Conservation (phyloP, 2,888 invertebrate species). For the Polymixis lichenea region DNA sequence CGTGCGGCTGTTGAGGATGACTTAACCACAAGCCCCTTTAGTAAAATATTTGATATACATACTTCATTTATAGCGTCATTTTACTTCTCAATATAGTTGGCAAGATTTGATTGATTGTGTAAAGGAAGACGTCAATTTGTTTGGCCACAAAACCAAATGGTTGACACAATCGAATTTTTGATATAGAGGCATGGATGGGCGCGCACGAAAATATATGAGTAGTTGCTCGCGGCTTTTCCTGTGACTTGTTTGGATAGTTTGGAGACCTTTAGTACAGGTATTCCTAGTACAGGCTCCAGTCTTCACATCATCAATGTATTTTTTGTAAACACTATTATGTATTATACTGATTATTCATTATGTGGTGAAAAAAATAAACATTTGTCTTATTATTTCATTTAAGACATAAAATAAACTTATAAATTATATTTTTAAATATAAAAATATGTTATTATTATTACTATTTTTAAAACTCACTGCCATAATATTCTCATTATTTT, state of each 20-base stretch:
- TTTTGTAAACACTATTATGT: no score
- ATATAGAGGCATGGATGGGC: constrained; percentile 40
- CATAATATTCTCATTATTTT: constrained; percentile 24
- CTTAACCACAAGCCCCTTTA: neutral
- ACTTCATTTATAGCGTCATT: neutral
- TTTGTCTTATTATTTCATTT: no score
- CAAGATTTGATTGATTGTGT: constrained; percentile 62
- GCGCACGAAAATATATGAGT: constrained; percentile 23
- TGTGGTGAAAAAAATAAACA: no score
- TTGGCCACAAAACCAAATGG: constrained; percentile 61
- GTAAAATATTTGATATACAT: neutral
- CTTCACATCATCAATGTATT: no score
- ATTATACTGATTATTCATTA: no score
- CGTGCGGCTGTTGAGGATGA: no score
- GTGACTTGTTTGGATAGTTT: no score
- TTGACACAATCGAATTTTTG: constrained; percentile 66
- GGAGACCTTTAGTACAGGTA: no score
- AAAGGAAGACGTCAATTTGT: constrained; percentile 57
- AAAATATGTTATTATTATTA: no score
- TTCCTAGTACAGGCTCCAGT: no score
- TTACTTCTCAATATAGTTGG: constrained; percentile 1
- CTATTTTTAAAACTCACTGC: neutral
- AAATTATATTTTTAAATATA: no score
- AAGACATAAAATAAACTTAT: no score
- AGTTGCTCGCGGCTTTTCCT: constrained; percentile 12